These are phyloP conservation scores for Calameuta filiformis DNA, from an alignment of 2,888 invertebrate genomes.

Conservation along the genomic window DNA sequence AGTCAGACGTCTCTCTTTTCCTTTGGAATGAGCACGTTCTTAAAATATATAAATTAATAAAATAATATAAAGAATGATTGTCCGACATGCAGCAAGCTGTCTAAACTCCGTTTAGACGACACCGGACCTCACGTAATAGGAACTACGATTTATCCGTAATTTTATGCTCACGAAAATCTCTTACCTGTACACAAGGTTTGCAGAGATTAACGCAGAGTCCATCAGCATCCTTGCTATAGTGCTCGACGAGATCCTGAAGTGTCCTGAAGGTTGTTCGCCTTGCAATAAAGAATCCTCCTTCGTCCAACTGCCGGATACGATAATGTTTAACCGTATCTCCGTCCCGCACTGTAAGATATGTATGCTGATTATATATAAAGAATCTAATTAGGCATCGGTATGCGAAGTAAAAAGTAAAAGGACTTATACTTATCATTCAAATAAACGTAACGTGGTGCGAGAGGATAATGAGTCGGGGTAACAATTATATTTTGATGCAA, in stretches of 20 bases:
- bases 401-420: not conserved
- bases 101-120: slow-evolving; percentile 59
- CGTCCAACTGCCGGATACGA: slow-evolving; percentile 97
- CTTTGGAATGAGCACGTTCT: slow-evolving; percentile 23
- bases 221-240: slow-evolving; percentile 97
- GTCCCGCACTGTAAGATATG: slow-evolving; percentile 84
- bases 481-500: not conserved
- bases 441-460: not conserved
- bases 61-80: slow-evolving; percentile 22
- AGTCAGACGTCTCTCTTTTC: slow-evolving; percentile 27
- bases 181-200: slow-evolving; percentile 93
- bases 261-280: slow-evolving; percentile 97
- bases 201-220: slow-evolving; percentile 97
- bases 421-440: not conserved
- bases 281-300: slow-evolving; percentile 99
- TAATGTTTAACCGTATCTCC: slow-evolving; percentile 99
- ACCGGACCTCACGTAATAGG: slow-evolving; percentile 12
- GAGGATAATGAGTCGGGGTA: not conserved
- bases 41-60: slow-evolving; percentile 20
- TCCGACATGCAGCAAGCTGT: slow-evolving; percentile 55
- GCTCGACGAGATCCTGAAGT: slow-evolving; percentile 95
- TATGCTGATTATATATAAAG: not conserved
- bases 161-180: not conserved
- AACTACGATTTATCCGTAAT: not conserved
- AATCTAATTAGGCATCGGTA: not conserved